Evolutionary conservation across 1,140 invertebrate genomes (phyloP).

Genomic region (Drosophila paulistorum): DNA sequence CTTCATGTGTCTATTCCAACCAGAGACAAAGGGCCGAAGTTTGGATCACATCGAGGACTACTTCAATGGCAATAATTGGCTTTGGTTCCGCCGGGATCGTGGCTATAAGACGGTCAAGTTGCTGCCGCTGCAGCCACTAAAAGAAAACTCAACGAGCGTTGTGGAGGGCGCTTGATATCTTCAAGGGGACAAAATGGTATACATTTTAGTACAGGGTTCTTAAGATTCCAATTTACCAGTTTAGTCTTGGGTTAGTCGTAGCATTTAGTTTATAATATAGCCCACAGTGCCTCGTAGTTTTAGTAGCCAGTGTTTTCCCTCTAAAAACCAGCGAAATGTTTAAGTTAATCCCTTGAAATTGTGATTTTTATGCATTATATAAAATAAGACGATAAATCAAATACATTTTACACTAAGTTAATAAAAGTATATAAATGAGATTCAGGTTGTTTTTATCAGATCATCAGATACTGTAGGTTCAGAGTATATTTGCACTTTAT

Average conservation of each 20-base stretch:
- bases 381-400: slow-evolving; percentile 17
- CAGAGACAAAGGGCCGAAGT: slow-evolving; percentile 92
- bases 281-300: slow-evolving; percentile 50
- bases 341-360: slow-evolving; percentile 45
- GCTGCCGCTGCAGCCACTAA: slow-evolving; percentile 42
- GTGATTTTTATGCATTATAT: slow-evolving; percentile 51
- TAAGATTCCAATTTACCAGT: slow-evolving; percentile 34
- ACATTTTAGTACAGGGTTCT: slow-evolving; percentile 46
- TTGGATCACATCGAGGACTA: slow-evolving; percentile 92
- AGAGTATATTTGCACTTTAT: not conserved
- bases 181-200: not conserved
- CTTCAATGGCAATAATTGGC: slow-evolving; percentile 87
- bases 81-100: slow-evolving; percentile 84
- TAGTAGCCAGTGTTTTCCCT: slow-evolving; percentile 3
- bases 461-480: not conserved
- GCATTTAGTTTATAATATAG: slow-evolving; percentile 30
- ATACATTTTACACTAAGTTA: not conserved
- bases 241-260: slow-evolving; percentile 33
- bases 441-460: too few relatives aligned
- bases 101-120: slow-evolving; percentile 69
- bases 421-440: slow-evolving; percentile 1
- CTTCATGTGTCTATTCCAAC: slow-evolving; percentile 89
- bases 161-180: slow-evolving; percentile 16
- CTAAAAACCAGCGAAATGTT: too few relatives aligned
- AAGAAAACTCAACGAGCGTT: slow-evolving; percentile 13